Conservation (phyloP, 2,888 invertebrate genomes). For the Scaptomyza flava region DNA sequence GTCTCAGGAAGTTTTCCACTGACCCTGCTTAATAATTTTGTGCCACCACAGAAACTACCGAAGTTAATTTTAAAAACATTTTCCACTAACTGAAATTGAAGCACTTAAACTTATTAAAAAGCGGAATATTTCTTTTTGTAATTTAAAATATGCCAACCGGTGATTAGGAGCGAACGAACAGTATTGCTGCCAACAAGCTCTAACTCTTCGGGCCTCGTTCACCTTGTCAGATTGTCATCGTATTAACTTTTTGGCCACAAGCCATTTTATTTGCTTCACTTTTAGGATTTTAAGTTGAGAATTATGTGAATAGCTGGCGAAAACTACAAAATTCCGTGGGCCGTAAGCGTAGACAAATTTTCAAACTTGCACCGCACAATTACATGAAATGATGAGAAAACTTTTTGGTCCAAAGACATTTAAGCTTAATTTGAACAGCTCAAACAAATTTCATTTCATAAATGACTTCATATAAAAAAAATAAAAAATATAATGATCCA, state of each 20-base stretch:
- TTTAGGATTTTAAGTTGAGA: conserved; percentile 8
- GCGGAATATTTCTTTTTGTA: conserved; percentile 54
- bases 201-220: conserved; percentile 3
- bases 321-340: conserved; percentile 36
- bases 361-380: conserved; percentile 64
- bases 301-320: conserved; percentile 9
- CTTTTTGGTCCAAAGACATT: conserved; percentile 45
- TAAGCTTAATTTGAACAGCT: conserved; percentile 10
- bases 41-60: conserved; percentile 15
- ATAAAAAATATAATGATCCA: background rate
- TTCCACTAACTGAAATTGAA: conserved; percentile 22
- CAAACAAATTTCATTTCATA: conserved; percentile 3
- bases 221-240: conserved; percentile 61
- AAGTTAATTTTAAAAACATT: conserved; percentile 50
- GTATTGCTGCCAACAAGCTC: background rate
- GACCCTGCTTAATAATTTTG: conserved; percentile 7
- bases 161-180: conserved; percentile 23
- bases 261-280: conserved; percentile 34
- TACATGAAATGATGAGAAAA: conserved; percentile 69
- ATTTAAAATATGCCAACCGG: conserved; percentile 34
- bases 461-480: background rate
- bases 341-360: conserved; percentile 58
- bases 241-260: conserved; percentile 46
- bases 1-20: background rate
- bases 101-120: conserved; percentile 62